A percentile compares a stretch with the other conserved stretches of the same genome.
phyloP scores from a whole-genome alignment of 2,888 invertebrate species.

The Caenorhabditis plicata region DNA sequence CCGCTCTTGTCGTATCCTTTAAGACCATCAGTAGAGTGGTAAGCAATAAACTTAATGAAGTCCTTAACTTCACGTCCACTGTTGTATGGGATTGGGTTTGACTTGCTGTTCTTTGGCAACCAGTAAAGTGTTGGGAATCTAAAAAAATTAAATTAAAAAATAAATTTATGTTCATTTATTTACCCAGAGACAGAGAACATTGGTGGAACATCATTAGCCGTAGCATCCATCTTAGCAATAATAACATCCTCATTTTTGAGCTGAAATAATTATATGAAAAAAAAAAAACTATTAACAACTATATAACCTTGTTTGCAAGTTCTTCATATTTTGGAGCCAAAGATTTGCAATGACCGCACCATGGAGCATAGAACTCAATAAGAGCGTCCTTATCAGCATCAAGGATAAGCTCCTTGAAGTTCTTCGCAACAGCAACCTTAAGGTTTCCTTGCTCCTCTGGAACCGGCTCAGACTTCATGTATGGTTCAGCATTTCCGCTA shows the following conservation, averaged over 20 bases:
- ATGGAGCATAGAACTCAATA: slow-evolving; percentile 97
- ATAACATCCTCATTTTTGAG: slow-evolving; percentile 80
- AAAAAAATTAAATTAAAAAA: slow-evolving; percentile 48
- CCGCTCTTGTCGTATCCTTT: slow-evolving; percentile 85
- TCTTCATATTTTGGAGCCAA: slow-evolving; percentile 90
- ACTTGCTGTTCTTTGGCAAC: slow-evolving; percentile 80
- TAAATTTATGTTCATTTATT: slow-evolving; percentile 8
- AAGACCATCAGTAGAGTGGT: slow-evolving; percentile 84
- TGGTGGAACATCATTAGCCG: slow-evolving; percentile 93
- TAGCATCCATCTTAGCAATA: slow-evolving; percentile 97
- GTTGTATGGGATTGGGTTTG: slow-evolving; percentile 69
- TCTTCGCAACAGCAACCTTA: slow-evolving; percentile 86
- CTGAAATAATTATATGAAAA: slow-evolving; percentile 67
- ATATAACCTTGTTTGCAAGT: slow-evolving; percentile 73
- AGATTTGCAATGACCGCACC: slow-evolving; percentile 98
- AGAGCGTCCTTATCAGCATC: slow-evolving; percentile 89
- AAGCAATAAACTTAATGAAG: slow-evolving; percentile 89
- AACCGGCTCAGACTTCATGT: slow-evolving; percentile 89
- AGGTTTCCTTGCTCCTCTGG: slow-evolving; percentile 80
- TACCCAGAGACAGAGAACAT: slow-evolving; percentile 85
- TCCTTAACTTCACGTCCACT: slow-evolving; percentile 90
- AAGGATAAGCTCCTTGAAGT: slow-evolving; percentile 86
- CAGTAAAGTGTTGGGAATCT: slow-evolving; percentile 94
- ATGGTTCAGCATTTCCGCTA: slow-evolving; percentile 82
- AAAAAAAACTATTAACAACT: neutral